phyloP scores from a whole-genome alignment of 2,888 invertebrate genomes.

The Poecilus cupreus region DNA sequence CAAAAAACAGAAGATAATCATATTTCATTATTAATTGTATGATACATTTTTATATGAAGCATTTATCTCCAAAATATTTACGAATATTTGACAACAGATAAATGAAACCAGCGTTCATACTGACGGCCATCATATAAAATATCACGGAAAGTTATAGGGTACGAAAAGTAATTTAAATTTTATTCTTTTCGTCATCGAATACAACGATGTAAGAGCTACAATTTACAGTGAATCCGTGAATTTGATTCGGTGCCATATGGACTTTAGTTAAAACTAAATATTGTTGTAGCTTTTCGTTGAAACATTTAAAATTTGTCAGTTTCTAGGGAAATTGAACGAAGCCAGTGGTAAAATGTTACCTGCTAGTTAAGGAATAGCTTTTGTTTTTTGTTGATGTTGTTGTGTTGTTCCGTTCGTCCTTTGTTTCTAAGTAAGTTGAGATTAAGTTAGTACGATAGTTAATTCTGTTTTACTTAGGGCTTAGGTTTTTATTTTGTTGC shows the following conservation, averaged over 20 bases:
- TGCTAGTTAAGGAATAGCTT: constrained; percentile 30
- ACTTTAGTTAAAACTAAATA: neutral
- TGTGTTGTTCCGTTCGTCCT: neutral
- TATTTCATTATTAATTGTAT: too few relatives aligned
- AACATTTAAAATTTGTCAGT: constrained; percentile 15
- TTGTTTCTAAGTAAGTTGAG: neutral
- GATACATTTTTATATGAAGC: too few relatives aligned
- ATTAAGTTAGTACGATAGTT: neutral
- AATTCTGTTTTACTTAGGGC: neutral
- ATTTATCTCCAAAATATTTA: too few relatives aligned
- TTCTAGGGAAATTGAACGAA: constrained; percentile 1
- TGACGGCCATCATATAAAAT: too few relatives aligned
- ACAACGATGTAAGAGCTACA: too few relatives aligned
- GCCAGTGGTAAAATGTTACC: constrained; percentile 55
- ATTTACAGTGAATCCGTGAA: neutral
- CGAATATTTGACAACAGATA: too few relatives aligned
- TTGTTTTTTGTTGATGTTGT: constrained; percentile 28
- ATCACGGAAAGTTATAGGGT: too few relatives aligned
- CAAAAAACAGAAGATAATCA: too few relatives aligned
- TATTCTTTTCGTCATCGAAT: too few relatives aligned
- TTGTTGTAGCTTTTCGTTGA: constrained; percentile 7
- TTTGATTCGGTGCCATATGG: neutral
- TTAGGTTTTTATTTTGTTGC: neutral
- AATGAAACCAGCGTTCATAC: too few relatives aligned
- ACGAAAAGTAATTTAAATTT: too few relatives aligned